These are phyloP conservation scores for Holacanthella duospinosa DNA, from an alignment of 2,888 invertebrate genomes.

Conservation along the genomic window DNA sequence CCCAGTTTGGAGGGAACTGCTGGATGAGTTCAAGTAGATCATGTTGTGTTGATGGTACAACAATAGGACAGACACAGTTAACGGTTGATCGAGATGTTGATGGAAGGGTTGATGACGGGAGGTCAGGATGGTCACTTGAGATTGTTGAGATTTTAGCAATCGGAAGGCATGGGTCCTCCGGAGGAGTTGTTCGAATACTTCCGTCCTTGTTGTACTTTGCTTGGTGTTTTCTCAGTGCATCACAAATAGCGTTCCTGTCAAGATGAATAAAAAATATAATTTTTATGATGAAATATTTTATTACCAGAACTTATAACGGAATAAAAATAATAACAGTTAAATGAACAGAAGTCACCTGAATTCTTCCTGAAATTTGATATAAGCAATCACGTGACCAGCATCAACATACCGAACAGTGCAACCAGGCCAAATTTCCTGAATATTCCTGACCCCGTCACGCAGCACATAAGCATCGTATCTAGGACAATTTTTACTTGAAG, in stretches of 20 bases:
- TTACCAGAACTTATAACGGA: too few species aligned
- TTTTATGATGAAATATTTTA: not conserved
- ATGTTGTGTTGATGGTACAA: not conserved
- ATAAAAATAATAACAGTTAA: not conserved
- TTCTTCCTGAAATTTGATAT: constrained; percentile 70
- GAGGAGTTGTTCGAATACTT: too few species aligned
- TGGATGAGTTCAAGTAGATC: too few species aligned
- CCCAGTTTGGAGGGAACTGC: too few species aligned
- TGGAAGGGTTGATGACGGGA: not conserved
- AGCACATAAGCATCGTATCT: constrained; percentile 59
- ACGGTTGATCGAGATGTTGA: not conserved
- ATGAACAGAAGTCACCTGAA: constrained; percentile 56
- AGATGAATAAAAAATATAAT: not conserved
- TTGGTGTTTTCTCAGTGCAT: constrained; percentile 18
- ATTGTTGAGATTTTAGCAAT: too few species aligned
- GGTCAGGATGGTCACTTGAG: not conserved
- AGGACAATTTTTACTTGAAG: too few species aligned
- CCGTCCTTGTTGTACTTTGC: constrained; percentile 23
- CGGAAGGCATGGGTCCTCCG: too few species aligned
- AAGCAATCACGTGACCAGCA: constrained; percentile 81
- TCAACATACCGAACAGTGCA: constrained; percentile 76
- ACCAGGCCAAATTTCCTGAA: constrained; percentile 88
- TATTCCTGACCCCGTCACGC: constrained; percentile 63
- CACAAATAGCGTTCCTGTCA: constrained; percentile 23
- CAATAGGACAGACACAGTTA: not conserved